These are phyloP conservation scores for Papilio polytes DNA, from an alignment of 1,140 invertebrate species.

Conservation along the genomic window DNA sequence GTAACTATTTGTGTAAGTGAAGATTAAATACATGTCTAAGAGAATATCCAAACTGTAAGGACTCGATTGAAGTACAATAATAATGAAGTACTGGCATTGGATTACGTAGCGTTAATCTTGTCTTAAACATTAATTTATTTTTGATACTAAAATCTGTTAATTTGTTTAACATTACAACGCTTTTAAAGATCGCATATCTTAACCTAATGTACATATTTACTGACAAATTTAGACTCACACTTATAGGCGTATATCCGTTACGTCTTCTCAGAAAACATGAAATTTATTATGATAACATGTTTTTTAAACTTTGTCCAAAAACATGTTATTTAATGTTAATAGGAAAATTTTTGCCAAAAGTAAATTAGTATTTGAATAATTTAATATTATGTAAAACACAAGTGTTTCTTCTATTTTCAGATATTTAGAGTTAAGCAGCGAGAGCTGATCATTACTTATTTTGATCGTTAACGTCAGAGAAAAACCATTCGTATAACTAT, in stretches of 20 bases:
- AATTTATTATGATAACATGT: constrained; percentile 18
- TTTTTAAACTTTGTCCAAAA: constrained; percentile 11
- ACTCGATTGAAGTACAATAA: background rate
- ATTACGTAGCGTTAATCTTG: background rate
- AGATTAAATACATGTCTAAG: no score
- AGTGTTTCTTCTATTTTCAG: background rate
- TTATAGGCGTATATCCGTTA: constrained; percentile 26
- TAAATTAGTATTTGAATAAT: constrained; percentile 12
- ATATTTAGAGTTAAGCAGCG: background rate
- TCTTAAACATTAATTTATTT: constrained; percentile 12
- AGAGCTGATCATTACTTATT: no score
- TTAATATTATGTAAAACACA: background rate
- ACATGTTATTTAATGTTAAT: constrained; percentile 6
- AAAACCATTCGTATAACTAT: background rate
- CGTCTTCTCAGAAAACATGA: constrained; percentile 25
- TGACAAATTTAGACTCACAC: constrained; percentile 1
- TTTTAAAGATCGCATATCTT: background rate
- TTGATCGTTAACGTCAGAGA: no score
- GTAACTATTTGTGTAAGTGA: no score
- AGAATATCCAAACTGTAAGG: background rate
- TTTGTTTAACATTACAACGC: background rate
- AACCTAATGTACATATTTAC: constrained; percentile 19
- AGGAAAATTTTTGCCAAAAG: background rate
- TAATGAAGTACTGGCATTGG: background rate
- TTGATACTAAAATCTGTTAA: background rate